phyloP scores from a whole-genome alignment of 2,888 invertebrate genomes.

The Epistrophe grossulariae region DNA sequence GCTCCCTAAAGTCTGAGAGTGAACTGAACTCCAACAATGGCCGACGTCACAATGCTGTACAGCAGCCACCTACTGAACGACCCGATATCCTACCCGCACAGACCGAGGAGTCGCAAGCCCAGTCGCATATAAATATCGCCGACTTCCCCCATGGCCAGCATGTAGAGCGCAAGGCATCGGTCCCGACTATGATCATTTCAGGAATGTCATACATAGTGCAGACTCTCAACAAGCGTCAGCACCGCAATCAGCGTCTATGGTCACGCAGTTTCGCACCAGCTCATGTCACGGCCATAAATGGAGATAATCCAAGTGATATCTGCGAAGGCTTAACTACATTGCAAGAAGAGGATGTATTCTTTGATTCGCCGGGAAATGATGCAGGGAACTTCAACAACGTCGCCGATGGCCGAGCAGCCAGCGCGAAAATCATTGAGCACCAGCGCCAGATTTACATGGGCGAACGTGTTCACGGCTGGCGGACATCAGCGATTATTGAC shows the following conservation, averaged over 20 bases:
- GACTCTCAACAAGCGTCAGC: conserved; percentile 85
- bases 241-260: conserved; percentile 85
- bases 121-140: conserved; percentile 55
- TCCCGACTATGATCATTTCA: conserved; percentile 82
- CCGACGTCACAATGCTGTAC: conserved; percentile 71
- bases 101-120: conserved; percentile 77
- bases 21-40: conserved; percentile 66
- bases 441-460: conserved; percentile 80
- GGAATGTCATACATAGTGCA: conserved; percentile 83
- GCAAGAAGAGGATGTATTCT: conserved; percentile 86
- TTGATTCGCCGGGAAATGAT: conserved; percentile 82
- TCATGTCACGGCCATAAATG: conserved; percentile 81
- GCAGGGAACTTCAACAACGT: conserved; percentile 67
- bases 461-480: conserved; percentile 82
- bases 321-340: conserved; percentile 82
- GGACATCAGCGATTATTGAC: conserved; percentile 79
- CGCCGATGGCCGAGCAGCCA: conserved; percentile 51
- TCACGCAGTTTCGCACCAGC: conserved; percentile 89
- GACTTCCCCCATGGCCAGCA: conserved; percentile 81
- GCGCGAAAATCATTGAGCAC: conserved; percentile 76
- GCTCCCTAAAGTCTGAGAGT: conserved; percentile 77
- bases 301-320: conserved; percentile 84
- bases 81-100: conserved; percentile 83
- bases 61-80: conserved; percentile 78
- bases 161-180: conserved; percentile 82